Conservation (phyloP, 35 echinoderm and acorn worm species). For the Apostichopus parvimensis region DNA sequence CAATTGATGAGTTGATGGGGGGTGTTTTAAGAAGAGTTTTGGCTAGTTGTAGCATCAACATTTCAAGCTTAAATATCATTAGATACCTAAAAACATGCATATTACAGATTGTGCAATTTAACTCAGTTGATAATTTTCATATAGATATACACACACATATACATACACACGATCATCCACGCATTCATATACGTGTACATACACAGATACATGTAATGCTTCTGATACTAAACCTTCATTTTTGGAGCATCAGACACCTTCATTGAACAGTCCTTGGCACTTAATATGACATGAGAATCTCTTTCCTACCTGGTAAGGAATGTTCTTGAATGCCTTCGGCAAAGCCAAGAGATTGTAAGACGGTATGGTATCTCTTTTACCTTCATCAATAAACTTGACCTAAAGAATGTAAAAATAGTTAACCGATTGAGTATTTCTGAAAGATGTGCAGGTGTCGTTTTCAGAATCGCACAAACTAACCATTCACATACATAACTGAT, state of each 20-base stretch:
- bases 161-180: too few species aligned
- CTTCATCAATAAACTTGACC: conserved; percentile 90
- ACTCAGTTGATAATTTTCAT: too few species aligned
- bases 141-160: too few species aligned
- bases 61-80: too few species aligned
- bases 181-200: too few species aligned
- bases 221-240: neutral
- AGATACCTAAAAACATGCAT: too few species aligned
- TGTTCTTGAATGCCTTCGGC: conserved; percentile 60
- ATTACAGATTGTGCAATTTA: too few species aligned
- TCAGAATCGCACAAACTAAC: too few species aligned
- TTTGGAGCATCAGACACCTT: neutral
- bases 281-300: neutral
- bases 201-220: neutral
- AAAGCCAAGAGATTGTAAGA: conserved; percentile 68
- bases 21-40: too few species aligned
- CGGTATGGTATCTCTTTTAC: conserved; percentile 50
- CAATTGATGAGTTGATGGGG: neutral
- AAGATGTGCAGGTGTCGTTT: neutral
- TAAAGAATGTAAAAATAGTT: conserved; percentile 35
- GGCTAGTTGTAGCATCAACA: too few species aligned
- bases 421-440: neutral
- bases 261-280: neutral
- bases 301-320: conserved; percentile 89
- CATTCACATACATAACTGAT: too few species aligned